phyloP scores from a whole-genome alignment of 1,140 invertebrate species.

The Limonius californicus region DNA sequence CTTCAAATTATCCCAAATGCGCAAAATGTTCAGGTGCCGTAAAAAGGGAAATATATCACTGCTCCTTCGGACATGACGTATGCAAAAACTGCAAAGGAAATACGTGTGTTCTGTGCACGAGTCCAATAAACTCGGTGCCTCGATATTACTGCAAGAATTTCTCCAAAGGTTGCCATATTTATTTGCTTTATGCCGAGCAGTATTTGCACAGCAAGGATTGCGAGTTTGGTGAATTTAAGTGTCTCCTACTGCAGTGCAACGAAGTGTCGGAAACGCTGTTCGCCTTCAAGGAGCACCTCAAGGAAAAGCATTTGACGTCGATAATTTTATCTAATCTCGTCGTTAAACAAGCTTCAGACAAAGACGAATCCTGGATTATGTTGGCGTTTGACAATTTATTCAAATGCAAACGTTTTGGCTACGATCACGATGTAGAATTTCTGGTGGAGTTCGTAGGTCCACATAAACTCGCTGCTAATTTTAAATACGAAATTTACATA shows the following conservation, averaged over 20 bases:
- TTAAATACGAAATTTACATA: conserved; percentile 15
- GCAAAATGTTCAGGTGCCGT: neutral
- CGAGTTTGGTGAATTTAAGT: conserved; percentile 10
- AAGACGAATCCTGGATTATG: conserved; percentile 10
- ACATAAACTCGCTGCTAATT: conserved; percentile 8
- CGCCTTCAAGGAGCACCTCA: conserved; percentile 13
- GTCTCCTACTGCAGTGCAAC: neutral
- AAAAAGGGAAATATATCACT: conserved; percentile 21
- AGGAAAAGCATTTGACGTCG: neutral
- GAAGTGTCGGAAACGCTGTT: neutral
- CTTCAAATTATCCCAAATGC: neutral
- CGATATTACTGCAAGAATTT: conserved; percentile 30
- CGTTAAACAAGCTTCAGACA: neutral
- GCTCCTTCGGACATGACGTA: conserved; percentile 27
- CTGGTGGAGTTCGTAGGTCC: conserved; percentile 18
- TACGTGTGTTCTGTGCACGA: conserved; percentile 26
- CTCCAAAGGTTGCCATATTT: conserved; percentile 24
- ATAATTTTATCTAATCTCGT: neutral
- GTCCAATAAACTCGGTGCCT: conserved; percentile 20
- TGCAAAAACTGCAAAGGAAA: conserved; percentile 30
- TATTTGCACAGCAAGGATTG: conserved; percentile 19
- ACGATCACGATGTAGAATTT: conserved; percentile 20
- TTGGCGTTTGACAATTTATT: conserved; percentile 18
- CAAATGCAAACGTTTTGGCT: conserved; percentile 21
- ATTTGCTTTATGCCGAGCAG: neutral